These are phyloP conservation scores for Drosophila littoralis DNA, from an alignment of 1,140 invertebrate genomes.

Conservation along the genomic window DNA sequence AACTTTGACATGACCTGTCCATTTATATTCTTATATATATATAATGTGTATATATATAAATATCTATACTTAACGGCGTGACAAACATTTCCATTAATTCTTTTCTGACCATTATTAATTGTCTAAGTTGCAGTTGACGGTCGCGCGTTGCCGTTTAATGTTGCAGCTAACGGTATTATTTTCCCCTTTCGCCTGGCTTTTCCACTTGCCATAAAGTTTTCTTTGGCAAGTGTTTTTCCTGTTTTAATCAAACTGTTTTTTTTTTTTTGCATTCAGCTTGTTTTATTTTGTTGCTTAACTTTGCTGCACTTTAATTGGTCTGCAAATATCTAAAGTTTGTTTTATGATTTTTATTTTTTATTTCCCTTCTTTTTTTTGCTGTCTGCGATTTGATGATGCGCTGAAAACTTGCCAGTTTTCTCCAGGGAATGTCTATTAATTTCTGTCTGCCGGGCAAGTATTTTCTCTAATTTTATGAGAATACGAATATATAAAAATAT, in stretches of 20 bases:
- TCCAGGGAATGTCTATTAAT: slow-evolving; percentile 10
- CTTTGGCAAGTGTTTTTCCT: slow-evolving; percentile 35
- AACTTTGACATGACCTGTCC: slow-evolving; percentile 64
- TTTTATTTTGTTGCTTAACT: slow-evolving; percentile 43
- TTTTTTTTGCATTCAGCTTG: not conserved
- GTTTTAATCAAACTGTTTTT: slow-evolving; percentile 36
- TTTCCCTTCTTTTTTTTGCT: slow-evolving; percentile 26
- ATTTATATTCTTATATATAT: slow-evolving; percentile 43
- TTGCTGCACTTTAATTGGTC: slow-evolving; percentile 73
- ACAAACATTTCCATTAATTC: slow-evolving; percentile 48
- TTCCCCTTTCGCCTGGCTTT: not conserved
- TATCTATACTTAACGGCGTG: slow-evolving; percentile 7
- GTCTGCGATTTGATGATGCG: slow-evolving; percentile 49
- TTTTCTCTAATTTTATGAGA: not conserved
- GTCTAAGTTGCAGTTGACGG: slow-evolving; percentile 51
- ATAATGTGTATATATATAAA: slow-evolving; percentile 11
- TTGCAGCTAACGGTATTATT: slow-evolving; percentile 54
- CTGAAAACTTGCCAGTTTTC: slow-evolving; percentile 11
- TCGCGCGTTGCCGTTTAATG: slow-evolving; percentile 23
- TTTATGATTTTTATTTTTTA: slow-evolving; percentile 60
- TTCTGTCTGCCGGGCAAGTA: not conserved
- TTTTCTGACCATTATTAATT: slow-evolving; percentile 66
- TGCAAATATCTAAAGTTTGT: slow-evolving; percentile 55
- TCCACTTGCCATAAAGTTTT: slow-evolving; percentile 11
- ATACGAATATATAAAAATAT: not conserved